Conservation (phyloP, 2,797 vertebrate genomes). For the Anolis apletophallus region DNA sequence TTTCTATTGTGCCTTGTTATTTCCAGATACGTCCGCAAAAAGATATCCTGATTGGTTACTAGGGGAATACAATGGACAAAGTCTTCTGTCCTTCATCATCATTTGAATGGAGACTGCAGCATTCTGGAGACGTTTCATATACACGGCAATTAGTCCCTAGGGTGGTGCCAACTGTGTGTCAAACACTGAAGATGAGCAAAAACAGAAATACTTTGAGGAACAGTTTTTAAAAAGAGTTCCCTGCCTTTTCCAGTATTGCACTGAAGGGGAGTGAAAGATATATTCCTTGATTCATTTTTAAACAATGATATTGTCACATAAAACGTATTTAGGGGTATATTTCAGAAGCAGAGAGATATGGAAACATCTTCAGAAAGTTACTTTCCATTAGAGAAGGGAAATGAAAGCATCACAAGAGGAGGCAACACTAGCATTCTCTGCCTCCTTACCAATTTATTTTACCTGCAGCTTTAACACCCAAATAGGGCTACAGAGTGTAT, state of each 20-base stretch:
- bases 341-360: too few species aligned
- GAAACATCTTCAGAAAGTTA: too few species aligned
- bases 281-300: background rate
- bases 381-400: too few species aligned
- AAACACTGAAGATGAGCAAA: background rate
- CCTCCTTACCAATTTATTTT: too few species aligned
- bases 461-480: too few species aligned
- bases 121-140: background rate
- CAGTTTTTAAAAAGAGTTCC: background rate
- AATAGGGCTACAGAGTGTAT: too few species aligned
- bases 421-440: too few species aligned
- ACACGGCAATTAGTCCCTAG: background rate
- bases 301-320: background rate
- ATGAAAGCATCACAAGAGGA: too few species aligned
- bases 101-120: background rate
- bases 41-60: background rate
- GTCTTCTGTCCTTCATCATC: background rate
- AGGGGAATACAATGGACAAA: background rate
- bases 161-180: background rate
- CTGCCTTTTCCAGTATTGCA: background rate
- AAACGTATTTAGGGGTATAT: too few species aligned
- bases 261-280: accelerated
- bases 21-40: background rate
- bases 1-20: background rate
- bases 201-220: background rate